Evolutionary conservation across 2,888 invertebrate species (phyloP).

Genomic region (Philereme transversata): DNA sequence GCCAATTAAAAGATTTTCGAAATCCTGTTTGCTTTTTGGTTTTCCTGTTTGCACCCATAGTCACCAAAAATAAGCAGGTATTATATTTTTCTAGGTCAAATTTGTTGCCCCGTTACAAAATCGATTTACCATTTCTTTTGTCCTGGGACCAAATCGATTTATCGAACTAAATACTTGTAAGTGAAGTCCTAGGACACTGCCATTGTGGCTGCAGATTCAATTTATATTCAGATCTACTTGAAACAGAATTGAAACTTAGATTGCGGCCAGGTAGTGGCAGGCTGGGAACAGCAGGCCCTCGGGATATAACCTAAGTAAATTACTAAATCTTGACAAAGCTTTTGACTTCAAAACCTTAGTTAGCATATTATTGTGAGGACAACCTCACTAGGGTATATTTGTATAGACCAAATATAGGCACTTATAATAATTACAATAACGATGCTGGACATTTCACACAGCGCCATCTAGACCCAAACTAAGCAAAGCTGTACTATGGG

Average conservation of each 20-base stretch:
- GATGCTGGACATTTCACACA: too few species aligned
- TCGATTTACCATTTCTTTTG: conserved; percentile 45
- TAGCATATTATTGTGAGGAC: too few species aligned
- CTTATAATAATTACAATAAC: too few species aligned
- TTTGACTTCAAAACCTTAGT: neutral
- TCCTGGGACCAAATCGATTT: conserved; percentile 62
- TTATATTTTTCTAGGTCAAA: conserved; percentile 8
- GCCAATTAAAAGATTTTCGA: neutral
- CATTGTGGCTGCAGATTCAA: conserved; percentile 68
- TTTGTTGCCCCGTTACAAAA: conserved; percentile 16
- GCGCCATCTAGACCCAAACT: too few species aligned
- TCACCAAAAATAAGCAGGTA: neutral
- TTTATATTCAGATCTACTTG: conserved; percentile 69
- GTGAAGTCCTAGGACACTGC: conserved; percentile 56
- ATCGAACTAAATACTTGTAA: conserved; percentile 54
- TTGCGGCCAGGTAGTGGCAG: conserved; percentile 59
- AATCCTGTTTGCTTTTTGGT: too few species aligned
- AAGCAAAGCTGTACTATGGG: too few species aligned
- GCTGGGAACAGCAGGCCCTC: conserved; percentile 46
- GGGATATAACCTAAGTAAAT: conserved; percentile 24
- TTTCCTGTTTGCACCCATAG: too few species aligned
- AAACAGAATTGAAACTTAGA: conserved; percentile 70
- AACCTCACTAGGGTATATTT: too few species aligned
- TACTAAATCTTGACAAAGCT: conserved; percentile 23
- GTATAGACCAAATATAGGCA: too few species aligned